phyloP scores from a whole-genome alignment of 2,888 invertebrate species.

The Apoda limacodes region DNA sequence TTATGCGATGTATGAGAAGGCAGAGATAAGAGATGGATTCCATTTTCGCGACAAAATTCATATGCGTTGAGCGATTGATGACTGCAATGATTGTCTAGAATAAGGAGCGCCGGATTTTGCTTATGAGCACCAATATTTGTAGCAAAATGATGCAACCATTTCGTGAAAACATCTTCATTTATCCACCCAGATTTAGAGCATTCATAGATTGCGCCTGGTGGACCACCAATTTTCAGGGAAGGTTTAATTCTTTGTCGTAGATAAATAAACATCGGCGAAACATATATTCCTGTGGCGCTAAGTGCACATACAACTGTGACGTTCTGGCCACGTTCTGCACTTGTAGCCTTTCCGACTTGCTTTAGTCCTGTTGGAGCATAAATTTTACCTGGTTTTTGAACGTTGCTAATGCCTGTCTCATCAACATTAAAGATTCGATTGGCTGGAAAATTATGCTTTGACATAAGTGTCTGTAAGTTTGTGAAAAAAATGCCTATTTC shows the following conservation, averaged over 20 bases:
- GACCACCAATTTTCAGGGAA: constrained; percentile 26
- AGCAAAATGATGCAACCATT: constrained; percentile 11
- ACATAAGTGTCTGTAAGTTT: constrained; percentile 21
- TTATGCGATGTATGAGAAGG: not conserved
- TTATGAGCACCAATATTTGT: constrained; percentile 9
- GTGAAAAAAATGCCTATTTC: constrained; percentile 23
- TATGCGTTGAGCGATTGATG: not conserved
- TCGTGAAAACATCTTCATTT: constrained; percentile 3
- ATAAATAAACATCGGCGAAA: constrained; percentile 43
- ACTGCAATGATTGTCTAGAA: constrained; percentile 1
- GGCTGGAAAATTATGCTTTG: constrained; percentile 19
- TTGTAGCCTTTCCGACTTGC: constrained; percentile 28
- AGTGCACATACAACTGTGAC: constrained; percentile 30
- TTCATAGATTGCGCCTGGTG: constrained; percentile 22
- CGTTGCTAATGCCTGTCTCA: constrained; percentile 31
- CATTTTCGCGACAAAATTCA: not conserved
- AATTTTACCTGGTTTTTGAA: constrained; percentile 28
- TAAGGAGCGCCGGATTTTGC: not conserved
- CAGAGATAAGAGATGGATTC: not conserved
- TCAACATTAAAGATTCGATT: constrained; percentile 29
- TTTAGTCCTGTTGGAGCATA: constrained; percentile 26
- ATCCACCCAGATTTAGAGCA: constrained; percentile 8
- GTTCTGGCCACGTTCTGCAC: constrained; percentile 12
- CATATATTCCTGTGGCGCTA: constrained; percentile 29
- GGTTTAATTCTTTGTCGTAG: constrained; percentile 30